Conservation (phyloP, 2,113 vertebrate species). For the Etheostoma spectabile region DNA sequence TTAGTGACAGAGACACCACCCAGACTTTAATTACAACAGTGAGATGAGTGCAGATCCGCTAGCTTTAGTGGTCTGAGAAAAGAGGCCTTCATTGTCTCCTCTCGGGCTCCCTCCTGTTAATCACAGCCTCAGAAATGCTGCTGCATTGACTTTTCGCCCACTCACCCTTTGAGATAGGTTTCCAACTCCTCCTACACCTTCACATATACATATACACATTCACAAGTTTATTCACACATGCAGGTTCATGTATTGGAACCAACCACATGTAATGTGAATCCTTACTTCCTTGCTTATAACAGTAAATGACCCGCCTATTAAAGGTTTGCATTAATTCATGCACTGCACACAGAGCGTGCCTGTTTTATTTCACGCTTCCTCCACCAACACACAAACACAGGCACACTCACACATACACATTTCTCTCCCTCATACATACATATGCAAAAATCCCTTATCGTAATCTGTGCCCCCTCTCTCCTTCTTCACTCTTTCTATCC, state of each 20-base stretch:
- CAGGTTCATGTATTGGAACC: not conserved
- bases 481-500: slow-evolving; percentile 55
- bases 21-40: slow-evolving; percentile 33
- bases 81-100: slow-evolving; percentile 25
- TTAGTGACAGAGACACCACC: slow-evolving; percentile 8
- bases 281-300: not conserved
- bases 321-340: not conserved
- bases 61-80: slow-evolving; percentile 36
- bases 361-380: not conserved
- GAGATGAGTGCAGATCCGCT: slow-evolving; percentile 24
- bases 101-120: slow-evolving; percentile 18
- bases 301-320: not conserved
- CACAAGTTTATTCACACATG: not conserved
- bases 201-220: not conserved
- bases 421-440: not conserved
- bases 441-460: not conserved
- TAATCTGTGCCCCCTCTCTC: slow-evolving; percentile 23
- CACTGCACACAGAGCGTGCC: not conserved
- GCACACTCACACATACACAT: not conserved
- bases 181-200: slow-evolving; percentile 3
- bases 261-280: not conserved
- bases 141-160: not conserved
- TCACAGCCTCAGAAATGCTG: slow-evolving; percentile 22
- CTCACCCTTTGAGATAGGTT: not conserved
- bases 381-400: slow-evolving; percentile 7